These are phyloP conservation scores for Aldrovandia affinis DNA, from an alignment of 2,797 vertebrate species.

Conservation along the genomic window DNA sequence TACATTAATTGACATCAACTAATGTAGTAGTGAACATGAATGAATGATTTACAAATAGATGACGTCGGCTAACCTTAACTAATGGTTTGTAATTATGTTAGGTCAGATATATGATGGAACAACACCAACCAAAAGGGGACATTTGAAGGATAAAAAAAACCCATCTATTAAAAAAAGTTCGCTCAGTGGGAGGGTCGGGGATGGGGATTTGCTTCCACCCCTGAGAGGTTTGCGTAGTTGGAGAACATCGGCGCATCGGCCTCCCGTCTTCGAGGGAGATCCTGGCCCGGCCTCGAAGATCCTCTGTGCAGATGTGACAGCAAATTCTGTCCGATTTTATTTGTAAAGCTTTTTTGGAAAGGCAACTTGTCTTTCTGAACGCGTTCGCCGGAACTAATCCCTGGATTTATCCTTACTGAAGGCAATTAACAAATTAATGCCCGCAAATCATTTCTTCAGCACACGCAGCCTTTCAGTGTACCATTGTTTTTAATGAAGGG, in stretches of 20 bases:
- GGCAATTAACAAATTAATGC: slow-evolving; percentile 60
- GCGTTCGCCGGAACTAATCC: slow-evolving; percentile 48
- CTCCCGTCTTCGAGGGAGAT: slow-evolving; percentile 23
- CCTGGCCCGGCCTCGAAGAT: too few species aligned
- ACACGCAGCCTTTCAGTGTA: slow-evolving; percentile 7
- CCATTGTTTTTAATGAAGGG: slow-evolving; percentile 33
- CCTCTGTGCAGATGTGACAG: slow-evolving; percentile 40
- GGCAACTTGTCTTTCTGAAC: slow-evolving; percentile 45
- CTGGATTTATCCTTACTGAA: slow-evolving; percentile 51
- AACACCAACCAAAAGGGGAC: too few species aligned
- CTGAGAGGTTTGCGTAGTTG: not conserved
- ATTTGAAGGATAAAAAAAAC: too few species aligned
- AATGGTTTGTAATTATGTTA: too few species aligned
- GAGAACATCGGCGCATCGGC: not conserved
- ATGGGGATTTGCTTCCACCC: not conserved
- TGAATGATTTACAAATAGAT: too few species aligned
- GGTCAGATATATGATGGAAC: too few species aligned
- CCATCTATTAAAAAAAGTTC: not conserved
- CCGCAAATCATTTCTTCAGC: slow-evolving; percentile 45
- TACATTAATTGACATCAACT: too few species aligned
- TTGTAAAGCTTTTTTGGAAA: slow-evolving; percentile 54
- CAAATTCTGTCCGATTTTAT: slow-evolving; percentile 51
- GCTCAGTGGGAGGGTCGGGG: not conserved
- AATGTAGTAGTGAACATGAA: too few species aligned
- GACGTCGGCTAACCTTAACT: too few species aligned